These are phyloP conservation scores for Coryphaenoides rupestris DNA, from an alignment of 2,113 vertebrate species.

Conservation along the genomic window DNA sequence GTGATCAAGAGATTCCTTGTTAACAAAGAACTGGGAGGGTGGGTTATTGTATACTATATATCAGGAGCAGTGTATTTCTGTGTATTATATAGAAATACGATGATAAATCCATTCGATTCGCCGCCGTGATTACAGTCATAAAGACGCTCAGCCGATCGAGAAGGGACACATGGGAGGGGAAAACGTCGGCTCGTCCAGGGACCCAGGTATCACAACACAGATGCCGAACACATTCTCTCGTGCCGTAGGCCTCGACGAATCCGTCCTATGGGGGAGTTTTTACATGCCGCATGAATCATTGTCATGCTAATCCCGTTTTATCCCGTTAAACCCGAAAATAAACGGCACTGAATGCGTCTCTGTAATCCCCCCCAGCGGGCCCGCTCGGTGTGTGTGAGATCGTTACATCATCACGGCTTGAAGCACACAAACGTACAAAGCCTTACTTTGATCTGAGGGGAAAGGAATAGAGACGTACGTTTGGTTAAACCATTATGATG, in stretches of 20 bases:
- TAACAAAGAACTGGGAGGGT: no score
- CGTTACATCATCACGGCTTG: conserved; percentile 50
- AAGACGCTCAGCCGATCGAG: conserved; percentile 35
- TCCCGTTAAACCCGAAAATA: conserved; percentile 67
- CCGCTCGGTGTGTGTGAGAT: conserved; percentile 25
- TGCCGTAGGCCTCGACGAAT: conserved; percentile 39
- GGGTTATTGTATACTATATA: background rate
- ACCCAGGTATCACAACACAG: conserved; percentile 59
- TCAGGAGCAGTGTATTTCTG: background rate
- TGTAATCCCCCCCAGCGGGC: conserved; percentile 50
- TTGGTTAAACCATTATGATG: background rate
- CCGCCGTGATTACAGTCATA: background rate
- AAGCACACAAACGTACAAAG: conserved; percentile 3
- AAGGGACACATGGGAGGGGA: no score
- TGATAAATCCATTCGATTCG: background rate
- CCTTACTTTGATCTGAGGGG: conserved; percentile 4
- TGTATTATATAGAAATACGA: background rate
- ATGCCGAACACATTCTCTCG: conserved; percentile 45
- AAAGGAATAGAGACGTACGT: background rate
- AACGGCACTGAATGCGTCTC: conserved; percentile 52
- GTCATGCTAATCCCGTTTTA: conserved; percentile 67
- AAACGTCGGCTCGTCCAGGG: conserved; percentile 45
- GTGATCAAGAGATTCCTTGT: no score
- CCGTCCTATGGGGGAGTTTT: conserved; percentile 37
- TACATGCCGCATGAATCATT: conserved; percentile 56